Conservation (phyloP, 1,140 invertebrate genomes). For the Polypedilum vanderplanki region DNA sequence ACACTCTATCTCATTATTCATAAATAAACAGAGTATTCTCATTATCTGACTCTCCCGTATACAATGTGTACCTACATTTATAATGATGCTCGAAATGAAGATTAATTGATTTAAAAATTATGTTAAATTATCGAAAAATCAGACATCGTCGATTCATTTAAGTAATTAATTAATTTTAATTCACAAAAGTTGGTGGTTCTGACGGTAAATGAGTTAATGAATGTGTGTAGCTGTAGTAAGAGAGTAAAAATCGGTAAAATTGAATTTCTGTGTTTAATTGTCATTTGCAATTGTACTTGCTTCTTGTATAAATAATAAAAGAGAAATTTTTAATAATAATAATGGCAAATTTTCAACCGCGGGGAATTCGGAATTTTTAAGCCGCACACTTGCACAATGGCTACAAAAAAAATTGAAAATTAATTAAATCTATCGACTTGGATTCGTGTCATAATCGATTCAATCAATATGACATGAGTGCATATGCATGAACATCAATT, state of each 20-base stretch:
- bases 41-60: too few species aligned
- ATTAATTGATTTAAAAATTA: constrained; percentile 20
- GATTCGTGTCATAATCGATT: constrained; percentile 17
- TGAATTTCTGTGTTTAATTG: neutral
- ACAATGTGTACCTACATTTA: too few species aligned
- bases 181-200: neutral
- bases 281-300: neutral
- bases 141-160: neutral
- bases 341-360: neutral
- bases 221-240: neutral
- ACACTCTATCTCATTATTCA: too few species aligned
- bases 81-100: neutral
- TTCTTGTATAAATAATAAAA: neutral
- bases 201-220: neutral
- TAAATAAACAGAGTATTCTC: too few species aligned
- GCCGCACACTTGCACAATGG: neutral
- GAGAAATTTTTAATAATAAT: neutral
- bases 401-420: neutral
- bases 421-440: neutral
- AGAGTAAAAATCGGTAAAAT: neutral
- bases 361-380: neutral
- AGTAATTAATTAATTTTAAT: constrained; percentile 9
- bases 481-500: neutral
- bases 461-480: neutral
- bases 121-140: constrained; percentile 12